phyloP scores from a whole-genome alignment of 2,797 vertebrate genomes.

The Sebastes glaucus region DNA sequence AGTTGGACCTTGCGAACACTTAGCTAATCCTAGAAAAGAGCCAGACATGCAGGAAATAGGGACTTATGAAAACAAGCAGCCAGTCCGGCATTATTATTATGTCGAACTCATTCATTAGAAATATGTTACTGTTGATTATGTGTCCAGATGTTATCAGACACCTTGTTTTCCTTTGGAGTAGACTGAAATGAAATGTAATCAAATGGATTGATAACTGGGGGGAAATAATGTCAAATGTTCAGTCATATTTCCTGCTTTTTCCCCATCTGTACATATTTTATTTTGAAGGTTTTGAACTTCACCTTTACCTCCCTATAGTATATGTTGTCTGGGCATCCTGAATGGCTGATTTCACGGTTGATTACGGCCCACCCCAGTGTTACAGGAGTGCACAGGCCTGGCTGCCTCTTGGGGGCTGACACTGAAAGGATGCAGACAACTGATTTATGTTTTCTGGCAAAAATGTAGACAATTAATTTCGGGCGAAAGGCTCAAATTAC shows the following conservation, averaged over 20 bases:
- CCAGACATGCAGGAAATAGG: slow-evolving; percentile 75
- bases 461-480: slow-evolving; percentile 76
- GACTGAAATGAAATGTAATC: slow-evolving; percentile 22
- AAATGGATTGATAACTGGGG: neutral
- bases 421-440: slow-evolving; percentile 55
- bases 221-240: neutral
- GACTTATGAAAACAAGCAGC: slow-evolving; percentile 78
- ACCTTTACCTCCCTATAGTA: slow-evolving; percentile 29
- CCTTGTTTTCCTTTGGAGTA: slow-evolving; percentile 34
- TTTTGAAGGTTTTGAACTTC: slow-evolving; percentile 31
- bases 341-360: slow-evolving; percentile 57
- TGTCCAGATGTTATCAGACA: slow-evolving; percentile 59
- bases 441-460: slow-evolving; percentile 78
- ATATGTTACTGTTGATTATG: slow-evolving; percentile 61
- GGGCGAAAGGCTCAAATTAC: slow-evolving; percentile 66
- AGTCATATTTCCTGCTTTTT: slow-evolving; percentile 9
- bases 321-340: slow-evolving; percentile 32
- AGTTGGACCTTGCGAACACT: slow-evolving; percentile 79
- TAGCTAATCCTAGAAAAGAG: slow-evolving; percentile 74
- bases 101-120: slow-evolving; percentile 64
- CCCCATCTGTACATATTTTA: neutral
- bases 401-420: slow-evolving; percentile 18
- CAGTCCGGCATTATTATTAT: slow-evolving; percentile 55
- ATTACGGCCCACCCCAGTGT: slow-evolving; percentile 41
- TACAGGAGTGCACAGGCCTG: slow-evolving; percentile 23